These are phyloP conservation scores for Aphidius colemani DNA, from an alignment of 2,888 invertebrate genomes.

Conservation along the genomic window DNA sequence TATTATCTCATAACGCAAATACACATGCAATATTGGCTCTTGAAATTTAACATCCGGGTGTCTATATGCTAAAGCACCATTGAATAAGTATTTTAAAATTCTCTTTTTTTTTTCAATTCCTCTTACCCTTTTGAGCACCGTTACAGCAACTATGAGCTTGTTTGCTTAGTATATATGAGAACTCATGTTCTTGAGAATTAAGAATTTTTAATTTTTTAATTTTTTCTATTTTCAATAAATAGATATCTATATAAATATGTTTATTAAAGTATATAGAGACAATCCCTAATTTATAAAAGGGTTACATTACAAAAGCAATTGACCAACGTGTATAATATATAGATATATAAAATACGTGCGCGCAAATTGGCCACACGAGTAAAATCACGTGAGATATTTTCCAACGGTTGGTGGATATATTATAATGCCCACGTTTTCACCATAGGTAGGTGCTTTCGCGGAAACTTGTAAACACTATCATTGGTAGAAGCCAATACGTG, in stretches of 20 bases:
- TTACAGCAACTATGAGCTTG: constrained; percentile 7
- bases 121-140: constrained; percentile 5
- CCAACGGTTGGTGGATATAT: constrained; percentile 22
- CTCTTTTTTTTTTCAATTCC: background rate
- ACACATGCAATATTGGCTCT: too few relatives aligned
- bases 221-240: background rate
- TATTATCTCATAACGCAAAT: too few relatives aligned
- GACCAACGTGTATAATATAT: too few relatives aligned
- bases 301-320: too few relatives aligned
- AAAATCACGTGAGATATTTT: constrained; percentile 44
- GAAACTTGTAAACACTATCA: constrained; percentile 39
- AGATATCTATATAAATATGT: constrained; percentile 1
- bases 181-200: background rate
- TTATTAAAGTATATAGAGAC: constrained; percentile 3
- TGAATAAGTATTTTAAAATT: too few relatives aligned
- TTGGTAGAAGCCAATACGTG: constrained; percentile 34
- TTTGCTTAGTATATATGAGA: background rate
- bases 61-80: background rate
- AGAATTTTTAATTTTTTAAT: background rate
- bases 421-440: constrained; percentile 28
- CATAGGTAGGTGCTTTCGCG: constrained; percentile 34
- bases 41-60: constrained; percentile 3
- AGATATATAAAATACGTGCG: constrained; percentile 22
- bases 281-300: too few relatives aligned
- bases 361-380: constrained; percentile 43